Conservation (phyloP, 2,113 vertebrate genomes). For the Apteryx mantelli region DNA sequence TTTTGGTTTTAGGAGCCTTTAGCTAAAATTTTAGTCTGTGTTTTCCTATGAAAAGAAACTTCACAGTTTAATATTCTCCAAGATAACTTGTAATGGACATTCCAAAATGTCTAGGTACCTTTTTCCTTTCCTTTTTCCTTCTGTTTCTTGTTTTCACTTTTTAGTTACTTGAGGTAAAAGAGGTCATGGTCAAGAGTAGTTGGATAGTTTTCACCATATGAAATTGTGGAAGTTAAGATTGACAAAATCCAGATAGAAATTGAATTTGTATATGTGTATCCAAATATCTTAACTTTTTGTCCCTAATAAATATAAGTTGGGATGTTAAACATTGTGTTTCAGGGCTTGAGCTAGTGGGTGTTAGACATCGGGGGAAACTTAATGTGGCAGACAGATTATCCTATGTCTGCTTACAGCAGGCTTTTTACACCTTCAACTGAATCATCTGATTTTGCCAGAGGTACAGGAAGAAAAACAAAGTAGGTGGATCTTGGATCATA, state of each 20-base stretch:
- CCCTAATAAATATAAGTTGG: neutral
- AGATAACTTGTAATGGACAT: neutral
- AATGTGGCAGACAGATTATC: neutral
- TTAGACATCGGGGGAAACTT: neutral
- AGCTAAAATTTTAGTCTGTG: neutral
- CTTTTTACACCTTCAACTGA: neutral
- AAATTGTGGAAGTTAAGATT: neutral
- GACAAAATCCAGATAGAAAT: neutral
- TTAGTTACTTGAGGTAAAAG: neutral
- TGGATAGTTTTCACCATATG: neutral
- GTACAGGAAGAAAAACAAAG: neutral
- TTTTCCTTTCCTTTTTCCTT: neutral
- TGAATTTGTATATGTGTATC: neutral
- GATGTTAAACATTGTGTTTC: neutral
- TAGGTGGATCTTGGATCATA: neutral
- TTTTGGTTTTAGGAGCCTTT: neutral
- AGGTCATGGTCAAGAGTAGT: neutral
- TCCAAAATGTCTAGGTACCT: neutral
- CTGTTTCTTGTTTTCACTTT: neutral
- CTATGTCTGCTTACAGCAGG: neutral
- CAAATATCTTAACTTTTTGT: neutral
- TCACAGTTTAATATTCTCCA: neutral
- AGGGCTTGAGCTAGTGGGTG: neutral
- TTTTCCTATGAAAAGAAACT: neutral
- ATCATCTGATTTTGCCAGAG: neutral